Conservation (phyloP, 2,888 invertebrate species). For the Zaprionus bogoriensis region DNA sequence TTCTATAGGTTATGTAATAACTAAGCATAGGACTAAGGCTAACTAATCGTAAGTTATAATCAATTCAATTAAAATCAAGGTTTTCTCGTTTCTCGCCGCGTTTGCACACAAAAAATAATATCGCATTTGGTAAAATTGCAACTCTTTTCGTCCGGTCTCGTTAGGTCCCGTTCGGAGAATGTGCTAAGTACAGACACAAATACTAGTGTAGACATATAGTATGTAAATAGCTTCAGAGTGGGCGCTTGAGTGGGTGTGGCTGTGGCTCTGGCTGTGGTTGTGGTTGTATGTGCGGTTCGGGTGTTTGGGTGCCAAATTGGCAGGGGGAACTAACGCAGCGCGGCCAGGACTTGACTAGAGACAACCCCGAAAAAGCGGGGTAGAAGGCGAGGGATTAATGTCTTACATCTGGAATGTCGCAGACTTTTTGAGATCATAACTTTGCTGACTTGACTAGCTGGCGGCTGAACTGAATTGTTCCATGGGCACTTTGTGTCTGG, state of each 20-base stretch:
- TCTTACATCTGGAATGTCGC: constrained; percentile 24
- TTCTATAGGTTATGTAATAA: constrained; percentile 48
- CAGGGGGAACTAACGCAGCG: constrained; percentile 7
- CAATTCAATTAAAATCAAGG: constrained; percentile 61
- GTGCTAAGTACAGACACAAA: too few relatives aligned
- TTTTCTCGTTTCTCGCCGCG: too few relatives aligned
- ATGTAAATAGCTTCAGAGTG: background rate
- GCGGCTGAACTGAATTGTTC: constrained; percentile 20
- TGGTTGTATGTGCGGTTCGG: too few relatives aligned
- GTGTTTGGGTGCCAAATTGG: background rate
- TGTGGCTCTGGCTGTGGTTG: constrained; percentile 1
- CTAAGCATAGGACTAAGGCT: constrained; percentile 59
- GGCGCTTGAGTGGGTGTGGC: background rate
- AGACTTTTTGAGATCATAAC: constrained; percentile 53
- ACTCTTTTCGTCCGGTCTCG: constrained; percentile 32
- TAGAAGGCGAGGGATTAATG: too few relatives aligned
- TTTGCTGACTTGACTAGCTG: constrained; percentile 48
- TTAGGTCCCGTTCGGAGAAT: constrained; percentile 35
- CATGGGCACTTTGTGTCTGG: background rate
- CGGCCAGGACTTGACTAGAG: constrained; percentile 41
- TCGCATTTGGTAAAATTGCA: constrained; percentile 64
- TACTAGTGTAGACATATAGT: too few relatives aligned
- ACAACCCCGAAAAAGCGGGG: too few relatives aligned
- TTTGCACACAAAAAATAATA: constrained; percentile 65
- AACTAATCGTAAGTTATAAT: constrained; percentile 57